Conservation (phyloP, 2,797 vertebrate species). For the Leuciscus waleckii region DNA sequence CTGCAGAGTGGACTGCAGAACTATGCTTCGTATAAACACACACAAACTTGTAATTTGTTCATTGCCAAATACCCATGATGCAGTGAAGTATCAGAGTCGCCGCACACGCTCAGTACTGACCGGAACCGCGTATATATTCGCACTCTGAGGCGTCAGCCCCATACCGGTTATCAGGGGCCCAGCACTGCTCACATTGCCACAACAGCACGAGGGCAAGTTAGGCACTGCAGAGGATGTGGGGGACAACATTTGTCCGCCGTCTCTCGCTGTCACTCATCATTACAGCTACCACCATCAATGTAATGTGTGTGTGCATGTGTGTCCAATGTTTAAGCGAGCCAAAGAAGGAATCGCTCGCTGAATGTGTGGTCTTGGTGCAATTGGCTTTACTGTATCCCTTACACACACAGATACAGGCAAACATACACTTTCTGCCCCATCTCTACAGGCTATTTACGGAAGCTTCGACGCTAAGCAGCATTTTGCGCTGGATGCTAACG, state of each 20-base stretch:
- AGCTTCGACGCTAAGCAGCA: constrained; percentile 74
- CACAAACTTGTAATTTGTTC: constrained; percentile 52
- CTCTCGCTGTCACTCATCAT: constrained; percentile 75
- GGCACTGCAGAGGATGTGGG: constrained; percentile 71
- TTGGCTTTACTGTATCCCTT: constrained; percentile 48
- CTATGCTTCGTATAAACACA: constrained; percentile 5
- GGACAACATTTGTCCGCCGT: constrained; percentile 74
- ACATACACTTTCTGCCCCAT: constrained; percentile 56
- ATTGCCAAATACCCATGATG: constrained; percentile 67
- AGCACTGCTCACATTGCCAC: constrained; percentile 61
- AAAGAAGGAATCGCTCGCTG: constrained; percentile 48
- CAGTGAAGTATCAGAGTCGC: constrained; percentile 67
- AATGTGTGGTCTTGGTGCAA: constrained; percentile 76
- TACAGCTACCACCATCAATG: constrained; percentile 56
- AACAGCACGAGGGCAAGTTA: constrained; percentile 63
- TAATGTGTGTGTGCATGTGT: constrained; percentile 58
- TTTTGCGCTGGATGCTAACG: constrained; percentile 61
- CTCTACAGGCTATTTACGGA: constrained; percentile 72
- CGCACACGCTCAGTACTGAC: constrained; percentile 66
- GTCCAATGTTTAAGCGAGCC: constrained; percentile 42
- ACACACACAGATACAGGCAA: constrained; percentile 61
- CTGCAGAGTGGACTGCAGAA: constrained; percentile 42
- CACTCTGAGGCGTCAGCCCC: constrained; percentile 46
- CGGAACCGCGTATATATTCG: constrained; percentile 50
- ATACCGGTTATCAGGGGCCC: constrained; percentile 76